These are phyloP conservation scores for Psittacula cyanocephala DNA, from an alignment of 2,113 vertebrate genomes.

Conservation along the genomic window DNA sequence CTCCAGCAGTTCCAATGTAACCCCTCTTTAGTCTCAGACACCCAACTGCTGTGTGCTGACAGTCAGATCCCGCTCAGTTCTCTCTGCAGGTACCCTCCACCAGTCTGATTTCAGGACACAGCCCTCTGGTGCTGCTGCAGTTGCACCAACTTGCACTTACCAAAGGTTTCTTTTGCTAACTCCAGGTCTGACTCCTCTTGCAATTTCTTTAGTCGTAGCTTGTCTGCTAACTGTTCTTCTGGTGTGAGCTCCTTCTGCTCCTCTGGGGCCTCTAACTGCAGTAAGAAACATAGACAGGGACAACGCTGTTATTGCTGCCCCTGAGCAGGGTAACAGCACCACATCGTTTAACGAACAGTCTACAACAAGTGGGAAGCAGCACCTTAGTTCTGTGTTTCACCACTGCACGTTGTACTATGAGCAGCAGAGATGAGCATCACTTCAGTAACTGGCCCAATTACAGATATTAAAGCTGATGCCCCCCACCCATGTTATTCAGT, in stretches of 20 bases:
- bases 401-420: neutral
- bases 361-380: neutral
- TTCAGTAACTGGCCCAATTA: neutral
- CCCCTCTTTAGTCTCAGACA: neutral
- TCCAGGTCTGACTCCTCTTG: slow-evolving; percentile 94
- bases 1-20: neutral
- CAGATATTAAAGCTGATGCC: neutral
- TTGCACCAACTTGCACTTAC: slow-evolving; percentile 60
- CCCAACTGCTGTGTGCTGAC: fast-evolving
- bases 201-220: slow-evolving; percentile 89
- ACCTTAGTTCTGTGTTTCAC: neutral
- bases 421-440: neutral
- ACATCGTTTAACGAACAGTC: fast-evolving
- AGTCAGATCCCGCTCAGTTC: fast-evolving
- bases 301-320: neutral
- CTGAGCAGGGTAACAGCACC: neutral
- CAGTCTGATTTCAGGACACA: neutral
- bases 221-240: slow-evolving; percentile 90
- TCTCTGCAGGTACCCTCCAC: neutral
- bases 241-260: slow-evolving; percentile 74
- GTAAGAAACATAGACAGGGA: fast-evolving
- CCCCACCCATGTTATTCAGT: neutral
- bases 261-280: slow-evolving; percentile 79
- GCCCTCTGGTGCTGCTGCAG: neutral
- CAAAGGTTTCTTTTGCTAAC: slow-evolving; percentile 94